phyloP scores from a whole-genome alignment of 2,113 vertebrate genomes.

The Cryptotis parvus region DNA sequence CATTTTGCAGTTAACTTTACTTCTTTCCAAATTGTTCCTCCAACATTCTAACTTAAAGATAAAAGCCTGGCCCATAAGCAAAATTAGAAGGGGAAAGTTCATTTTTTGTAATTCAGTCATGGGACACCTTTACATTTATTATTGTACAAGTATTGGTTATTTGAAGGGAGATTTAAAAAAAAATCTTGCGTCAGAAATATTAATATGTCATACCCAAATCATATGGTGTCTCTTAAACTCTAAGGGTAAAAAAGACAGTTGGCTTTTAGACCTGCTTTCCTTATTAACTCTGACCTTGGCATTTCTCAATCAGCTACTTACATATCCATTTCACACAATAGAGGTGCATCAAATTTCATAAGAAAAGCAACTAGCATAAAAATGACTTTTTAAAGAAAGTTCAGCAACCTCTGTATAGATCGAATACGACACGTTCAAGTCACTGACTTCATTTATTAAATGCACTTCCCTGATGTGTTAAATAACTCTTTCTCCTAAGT shows the following conservation, averaged over 20 bases:
- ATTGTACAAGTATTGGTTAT: constrained; percentile 80
- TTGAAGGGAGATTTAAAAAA: constrained; percentile 80
- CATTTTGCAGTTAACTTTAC: constrained; percentile 79
- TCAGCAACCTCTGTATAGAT: constrained; percentile 82
- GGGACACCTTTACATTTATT: constrained; percentile 81
- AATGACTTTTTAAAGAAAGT: constrained; percentile 85
- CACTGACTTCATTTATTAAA: constrained; percentile 85
- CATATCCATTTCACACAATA: constrained; percentile 80
- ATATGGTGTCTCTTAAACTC: constrained; percentile 77
- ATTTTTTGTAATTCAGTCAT: constrained; percentile 78
- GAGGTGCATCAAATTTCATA: constrained; percentile 80
- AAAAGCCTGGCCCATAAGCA: constrained; percentile 70
- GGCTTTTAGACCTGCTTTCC: constrained; percentile 82
- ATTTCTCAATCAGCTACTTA: constrained; percentile 85
- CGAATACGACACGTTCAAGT: constrained; percentile 76
- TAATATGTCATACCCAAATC: constrained; percentile 82
- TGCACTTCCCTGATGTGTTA: constrained; percentile 79
- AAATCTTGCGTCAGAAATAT: constrained; percentile 79
- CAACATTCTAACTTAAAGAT: constrained; percentile 79
- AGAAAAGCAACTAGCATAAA: constrained; percentile 85
- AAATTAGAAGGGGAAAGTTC: constrained; percentile 84
- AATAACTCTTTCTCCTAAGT: constrained; percentile 83
- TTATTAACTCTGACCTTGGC: constrained; percentile 86
- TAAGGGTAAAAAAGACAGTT: constrained; percentile 33
- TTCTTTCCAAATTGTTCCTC: constrained; percentile 72